phyloP scores from a whole-genome alignment of 2,888 invertebrate species.

The Macroteleia sp. region DNA sequence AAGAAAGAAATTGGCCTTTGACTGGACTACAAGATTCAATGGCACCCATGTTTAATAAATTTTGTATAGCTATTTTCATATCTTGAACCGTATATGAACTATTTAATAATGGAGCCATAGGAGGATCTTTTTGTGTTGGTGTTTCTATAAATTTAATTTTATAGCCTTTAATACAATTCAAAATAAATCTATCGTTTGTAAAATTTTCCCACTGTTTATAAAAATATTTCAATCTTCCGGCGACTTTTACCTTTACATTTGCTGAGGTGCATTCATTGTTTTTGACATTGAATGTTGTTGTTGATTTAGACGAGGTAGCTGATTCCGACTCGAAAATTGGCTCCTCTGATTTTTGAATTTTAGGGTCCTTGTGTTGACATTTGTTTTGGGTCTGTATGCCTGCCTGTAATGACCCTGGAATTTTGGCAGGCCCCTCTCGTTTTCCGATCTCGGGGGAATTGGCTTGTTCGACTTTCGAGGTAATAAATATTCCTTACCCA shows the following conservation, averaged over 20 bases:
- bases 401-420: no score
- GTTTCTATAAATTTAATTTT: slow-evolving; percentile 13
- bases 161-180: slow-evolving; percentile 45
- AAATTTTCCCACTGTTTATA: background rate
- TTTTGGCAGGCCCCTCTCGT: no score
- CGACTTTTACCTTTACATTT: no score
- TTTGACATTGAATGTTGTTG: slow-evolving; percentile 14
- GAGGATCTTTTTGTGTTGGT: slow-evolving; percentile 7
- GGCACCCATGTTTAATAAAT: slow-evolving; percentile 2
- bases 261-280: no score
- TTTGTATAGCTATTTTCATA: background rate
- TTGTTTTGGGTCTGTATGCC: no score
- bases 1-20: slow-evolving; percentile 46
- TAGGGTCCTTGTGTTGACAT: no score
- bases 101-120: no score
- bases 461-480: no score
- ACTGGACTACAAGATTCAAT: slow-evolving; percentile 22
- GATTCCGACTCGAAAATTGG: background rate
- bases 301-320: background rate
- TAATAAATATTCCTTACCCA: no score
- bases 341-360: background rate
- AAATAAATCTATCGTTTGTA: background rate
- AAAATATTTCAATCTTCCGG: background rate
- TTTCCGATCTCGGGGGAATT: no score
- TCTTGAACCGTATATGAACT: background rate